These are phyloP conservation scores for Toxotes chatareus DNA, from an alignment of 2,113 vertebrate genomes.

Conservation along the genomic window DNA sequence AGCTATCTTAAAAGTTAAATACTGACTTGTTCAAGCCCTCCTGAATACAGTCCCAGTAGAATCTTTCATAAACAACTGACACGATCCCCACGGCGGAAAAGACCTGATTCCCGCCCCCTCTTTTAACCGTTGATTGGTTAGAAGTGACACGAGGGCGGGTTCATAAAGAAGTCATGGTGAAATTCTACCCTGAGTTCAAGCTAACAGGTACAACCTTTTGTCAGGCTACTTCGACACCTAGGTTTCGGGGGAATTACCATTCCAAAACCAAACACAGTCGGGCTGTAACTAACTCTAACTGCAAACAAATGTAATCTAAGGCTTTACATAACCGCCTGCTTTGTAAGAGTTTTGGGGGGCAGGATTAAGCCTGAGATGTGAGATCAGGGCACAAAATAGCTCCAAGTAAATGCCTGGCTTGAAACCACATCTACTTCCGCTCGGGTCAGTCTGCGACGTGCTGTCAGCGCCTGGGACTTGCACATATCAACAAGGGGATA, in stretches of 20 bases:
- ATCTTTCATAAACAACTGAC: slow-evolving; percentile 51
- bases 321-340: not conserved
- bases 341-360: fast-evolving
- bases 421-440: slow-evolving; percentile 59
- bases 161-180: fast-evolving
- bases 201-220: not conserved
- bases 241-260: too few relatives aligned
- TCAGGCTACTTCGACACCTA: not conserved
- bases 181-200: fast-evolving
- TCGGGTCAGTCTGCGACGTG: slow-evolving; percentile 33
- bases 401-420: fast-evolving
- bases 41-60: not conserved
- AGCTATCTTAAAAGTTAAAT: not conserved
- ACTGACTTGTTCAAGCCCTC: not conserved
- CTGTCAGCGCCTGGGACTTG: slow-evolving; percentile 17
- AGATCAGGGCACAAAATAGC: fast-evolving
- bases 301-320: not conserved
- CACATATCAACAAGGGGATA: slow-evolving; percentile 53
- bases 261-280: not conserved
- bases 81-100: slow-evolving; percentile 43
- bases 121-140: slow-evolving; percentile 59
- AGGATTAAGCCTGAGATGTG: slow-evolving; percentile 28
- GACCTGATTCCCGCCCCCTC: slow-evolving; percentile 55
- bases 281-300: fast-evolving
- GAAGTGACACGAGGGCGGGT: slow-evolving; percentile 15